A percentile compares a stretch with the other conserved stretches of the same genome.
Evolutionary conservation across 2,797 vertebrate genomes (phyloP).

Genomic region (Vespertilio murinus): DNA sequence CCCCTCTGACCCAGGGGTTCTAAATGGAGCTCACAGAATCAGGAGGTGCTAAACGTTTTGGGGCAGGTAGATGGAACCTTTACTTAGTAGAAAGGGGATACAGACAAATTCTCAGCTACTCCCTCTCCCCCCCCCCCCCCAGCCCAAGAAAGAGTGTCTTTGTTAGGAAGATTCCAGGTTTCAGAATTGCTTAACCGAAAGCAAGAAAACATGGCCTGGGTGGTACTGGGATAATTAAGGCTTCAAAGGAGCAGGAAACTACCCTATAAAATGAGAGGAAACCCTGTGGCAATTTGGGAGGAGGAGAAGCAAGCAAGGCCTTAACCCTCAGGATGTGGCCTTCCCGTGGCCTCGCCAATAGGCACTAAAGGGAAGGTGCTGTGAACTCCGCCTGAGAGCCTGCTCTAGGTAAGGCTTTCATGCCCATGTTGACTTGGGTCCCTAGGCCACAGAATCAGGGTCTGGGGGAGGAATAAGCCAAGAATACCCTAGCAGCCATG

Average conservation of each 20-base stretch:
- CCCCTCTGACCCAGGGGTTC: not conserved
- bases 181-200: not conserved
- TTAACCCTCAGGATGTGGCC: not conserved
- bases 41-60: not conserved
- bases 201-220: not conserved
- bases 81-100: not conserved
- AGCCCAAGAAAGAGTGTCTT: not conserved
- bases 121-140: accelerated
- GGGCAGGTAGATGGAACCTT: not conserved
- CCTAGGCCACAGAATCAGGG: not conserved
- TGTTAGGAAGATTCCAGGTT: not conserved
- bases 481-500: not conserved
- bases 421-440: not conserved
- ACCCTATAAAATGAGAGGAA: not conserved
- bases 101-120: not conserved
- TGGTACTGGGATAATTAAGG: not conserved
- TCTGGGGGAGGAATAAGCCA: not conserved
- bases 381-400: too few relatives aligned
- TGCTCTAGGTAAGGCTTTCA: not conserved
- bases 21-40: not conserved
- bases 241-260: not conserved
- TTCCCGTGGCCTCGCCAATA: not conserved
- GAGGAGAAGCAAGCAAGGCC: not conserved
- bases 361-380: not conserved
- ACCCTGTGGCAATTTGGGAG: not conserved